Base-by-base conservation (phyloP, 2,888 invertebrate genomes). In the Drosophila maculinotata region DNA sequence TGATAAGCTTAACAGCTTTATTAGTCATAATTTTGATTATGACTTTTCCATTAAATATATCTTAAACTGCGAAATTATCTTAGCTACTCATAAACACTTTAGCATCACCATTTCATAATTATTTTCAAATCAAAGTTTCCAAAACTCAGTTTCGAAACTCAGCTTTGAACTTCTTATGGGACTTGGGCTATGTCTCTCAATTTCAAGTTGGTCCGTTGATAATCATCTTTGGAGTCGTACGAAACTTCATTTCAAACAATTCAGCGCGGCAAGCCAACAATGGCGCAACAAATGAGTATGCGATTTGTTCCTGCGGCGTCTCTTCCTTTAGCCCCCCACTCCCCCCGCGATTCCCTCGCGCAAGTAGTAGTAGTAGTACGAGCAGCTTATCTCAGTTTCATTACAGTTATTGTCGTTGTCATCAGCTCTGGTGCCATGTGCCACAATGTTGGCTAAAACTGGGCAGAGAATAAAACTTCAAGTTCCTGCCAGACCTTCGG, bases 331-430 rank as follows among this genome's bases (percentile, higher is more conserved):
- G 14, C 12, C 35, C 14, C 12, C 1, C 12, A 0, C 1, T 8
- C 17, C 20, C 1, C 3, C n/a, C n/a, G 4, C 8, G 14, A 0
- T 8, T 7, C n/a, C 9, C 35, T 7, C 14, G 20, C 30, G 20
- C 4, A 20, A 4, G n/a, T 36, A 28, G 26, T 33, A 52, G 47
- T 48, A 49, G 47, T 25, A 42, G 12, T 30, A 39, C 33, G 25
- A 65, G 31, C 69, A 76, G 87, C 81, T 82, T 82, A 87, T 82
- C 81, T 79, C 69, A 79, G 87, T 82, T 87, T 82, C 87, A 82
- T 82, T 82, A 82, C 86, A 85, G 79, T 82, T 82, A 82, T 82
- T 85, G 87, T 82, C 87, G 83, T 87, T 82, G 81, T 82, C 81
- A 85, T 87, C 81, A 85, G 88, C 79, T 60, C 56, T 42, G 63